These are phyloP conservation scores for Dryocosmus kuriphilus DNA, from an alignment of 2,888 invertebrate species.

Conservation along the genomic window DNA sequence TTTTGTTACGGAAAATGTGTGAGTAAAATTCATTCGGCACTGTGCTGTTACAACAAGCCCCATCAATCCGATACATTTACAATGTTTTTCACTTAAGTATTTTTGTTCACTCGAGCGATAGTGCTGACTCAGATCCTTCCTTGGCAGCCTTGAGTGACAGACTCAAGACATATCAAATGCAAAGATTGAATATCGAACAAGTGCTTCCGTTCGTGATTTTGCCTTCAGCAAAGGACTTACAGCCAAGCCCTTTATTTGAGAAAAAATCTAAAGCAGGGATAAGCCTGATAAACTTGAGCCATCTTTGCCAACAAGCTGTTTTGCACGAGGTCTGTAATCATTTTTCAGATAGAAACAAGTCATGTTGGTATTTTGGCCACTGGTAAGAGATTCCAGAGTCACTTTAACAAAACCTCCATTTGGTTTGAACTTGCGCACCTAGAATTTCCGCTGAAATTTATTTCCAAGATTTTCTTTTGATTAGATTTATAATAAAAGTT, in stretches of 20 bases:
- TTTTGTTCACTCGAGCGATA: constrained; percentile 63
- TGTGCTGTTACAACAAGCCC: background rate
- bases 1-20: background rate
- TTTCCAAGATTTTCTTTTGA: background rate
- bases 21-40: constrained; percentile 16
- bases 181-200: constrained; percentile 26
- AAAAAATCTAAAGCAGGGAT: background rate
- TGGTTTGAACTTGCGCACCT: no score
- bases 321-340: no score
- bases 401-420: no score
- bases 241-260: background rate
- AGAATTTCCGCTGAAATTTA: no score
- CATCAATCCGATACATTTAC: constrained; percentile 49
- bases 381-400: no score
- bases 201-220: constrained; percentile 13
- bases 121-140: constrained; percentile 63
- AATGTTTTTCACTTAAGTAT: constrained; percentile 58
- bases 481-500: background rate
- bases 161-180: constrained; percentile 19
- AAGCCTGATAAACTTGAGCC: background rate
- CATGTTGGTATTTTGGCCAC: no score
- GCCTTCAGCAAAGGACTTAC: background rate
- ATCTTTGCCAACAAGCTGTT: no score
- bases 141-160: constrained; percentile 54
- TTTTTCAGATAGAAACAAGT: no score